Base-by-base conservation (phyloP, 2,888 invertebrate genomes). In the Polia nebulosa region DNA sequence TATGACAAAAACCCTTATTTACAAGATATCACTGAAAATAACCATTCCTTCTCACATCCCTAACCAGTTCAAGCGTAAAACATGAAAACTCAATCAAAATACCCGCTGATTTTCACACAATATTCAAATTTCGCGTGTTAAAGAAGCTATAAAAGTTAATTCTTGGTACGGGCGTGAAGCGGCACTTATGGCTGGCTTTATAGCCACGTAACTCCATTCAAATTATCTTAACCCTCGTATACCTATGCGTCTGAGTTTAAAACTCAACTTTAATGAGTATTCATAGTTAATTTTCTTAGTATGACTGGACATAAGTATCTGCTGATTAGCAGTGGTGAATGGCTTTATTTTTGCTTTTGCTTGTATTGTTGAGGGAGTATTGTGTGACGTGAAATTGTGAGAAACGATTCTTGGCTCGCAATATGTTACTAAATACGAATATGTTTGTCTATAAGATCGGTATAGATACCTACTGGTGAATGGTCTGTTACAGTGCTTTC, bases 81-180 rank as follows among this genome's bases (percentile, higher is more conserved):
- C 70, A 72, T 61, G 72, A 73, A 74, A 72, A 78, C 67, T 83
- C 82, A 87, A 85, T 84, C 81, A 86, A 78, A 85, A 80, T 73
- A 71, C 64, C 56, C 77, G 66, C 49, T 60, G 72, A 76, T 86
- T 87, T 89, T 88, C 85, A 77, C 87, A 86, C 84, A 87, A 88
- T 86, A 90, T 90, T 90, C 84, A 88, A 91, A 91, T 89, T 90
- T 88, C 72, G 87, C 88, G 88, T 88, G 88, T 84, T 89, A 89
- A 90, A 90, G 89, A 81, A 89, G 91, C 89, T 85, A 90, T 92
- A 90, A 92, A 90, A 82, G 67, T 82, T 84, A 87, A 88, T 88
- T 88, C 91, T 84, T 78, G 77, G 89, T 87, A 89, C 86, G 80
- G 69, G 86, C 91, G 88, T 90, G 92, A 87, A 89, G 86, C 79